These are phyloP conservation scores for Xerus inauris DNA, from an alignment of 2,113 vertebrate species.

Conservation along the genomic window DNA sequence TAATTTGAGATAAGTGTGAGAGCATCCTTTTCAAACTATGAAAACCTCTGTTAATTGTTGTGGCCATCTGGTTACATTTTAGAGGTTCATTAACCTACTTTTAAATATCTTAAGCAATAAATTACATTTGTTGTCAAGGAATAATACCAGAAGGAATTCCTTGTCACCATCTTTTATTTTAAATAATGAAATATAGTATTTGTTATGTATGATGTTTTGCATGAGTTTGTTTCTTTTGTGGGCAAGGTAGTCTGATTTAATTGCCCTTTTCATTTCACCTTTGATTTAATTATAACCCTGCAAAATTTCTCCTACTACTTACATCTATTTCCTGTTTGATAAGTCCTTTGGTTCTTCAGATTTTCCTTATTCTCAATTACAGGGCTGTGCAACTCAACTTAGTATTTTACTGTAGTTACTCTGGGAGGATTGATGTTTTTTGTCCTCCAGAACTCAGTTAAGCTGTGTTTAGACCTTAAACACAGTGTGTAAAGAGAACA, in stretches of 20 bases:
- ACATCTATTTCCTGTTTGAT: neutral
- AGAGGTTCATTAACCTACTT: conserved; percentile 57
- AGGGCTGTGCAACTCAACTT: neutral
- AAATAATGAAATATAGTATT: conserved; percentile 30
- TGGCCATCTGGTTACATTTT: conserved; percentile 14
- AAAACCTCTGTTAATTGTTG: conserved; percentile 33
- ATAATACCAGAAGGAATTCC: neutral
- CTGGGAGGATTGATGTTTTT: neutral
- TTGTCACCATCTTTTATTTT: neutral
- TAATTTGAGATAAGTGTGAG: conserved; percentile 26
- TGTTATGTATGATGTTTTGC: neutral
- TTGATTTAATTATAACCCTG: conserved; percentile 5
- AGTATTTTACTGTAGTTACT: neutral
- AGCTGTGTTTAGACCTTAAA: conserved; percentile 41
- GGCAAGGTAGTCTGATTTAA: conserved; percentile 19
- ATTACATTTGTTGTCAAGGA: conserved; percentile 35
- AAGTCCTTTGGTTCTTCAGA: neutral
- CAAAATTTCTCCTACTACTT: neutral
- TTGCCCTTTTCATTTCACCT: conserved; percentile 9
- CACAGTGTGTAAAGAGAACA: neutral
- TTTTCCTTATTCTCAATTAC: neutral
- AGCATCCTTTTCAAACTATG: neutral
- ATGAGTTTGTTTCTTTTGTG: conserved; percentile 35
- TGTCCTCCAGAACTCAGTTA: conserved; percentile 26
- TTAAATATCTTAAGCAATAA: conserved; percentile 43